Percentiles rank a stretch among this genome's conserved stretches.
Evolutionary conservation across 1,140 invertebrate species (phyloP).

Genomic region (Pseudomyrmex cubaensis): DNA sequence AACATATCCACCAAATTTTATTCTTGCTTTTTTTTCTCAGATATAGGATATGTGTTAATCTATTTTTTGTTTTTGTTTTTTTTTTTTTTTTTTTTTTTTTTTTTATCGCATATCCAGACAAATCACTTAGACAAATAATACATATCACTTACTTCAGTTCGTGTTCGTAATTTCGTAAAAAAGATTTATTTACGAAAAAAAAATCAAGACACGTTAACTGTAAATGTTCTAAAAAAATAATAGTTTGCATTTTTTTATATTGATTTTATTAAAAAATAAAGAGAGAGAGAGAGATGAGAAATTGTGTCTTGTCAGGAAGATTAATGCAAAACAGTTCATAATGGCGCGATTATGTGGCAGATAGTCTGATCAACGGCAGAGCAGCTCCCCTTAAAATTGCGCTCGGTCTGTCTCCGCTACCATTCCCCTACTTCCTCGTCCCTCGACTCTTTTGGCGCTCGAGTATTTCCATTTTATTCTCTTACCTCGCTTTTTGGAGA

Average conservation of each 20-base stretch:
- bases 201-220: no score
- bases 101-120: background rate
- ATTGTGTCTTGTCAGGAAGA: background rate
- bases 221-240: no score
- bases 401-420: conserved; percentile 19
- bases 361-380: conserved; percentile 20
- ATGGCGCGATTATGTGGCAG: background rate
- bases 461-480: conserved; percentile 60
- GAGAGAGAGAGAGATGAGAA: no score
- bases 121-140: conserved; percentile 29
- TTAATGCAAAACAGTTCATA: background rate
- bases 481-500: conserved; percentile 48
- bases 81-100: no score
- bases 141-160: background rate
- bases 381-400: conserved; percentile 1
- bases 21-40: background rate
- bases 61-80: background rate
- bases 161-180: no score
- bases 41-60: conserved; percentile 12
- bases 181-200: no score
- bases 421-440: conserved; percentile 20
- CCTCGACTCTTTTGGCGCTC: conserved; percentile 25
- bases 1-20: conserved; percentile 29
- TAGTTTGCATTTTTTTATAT: no score
- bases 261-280: no score